These are phyloP conservation scores for Mercenaria mercenaria DNA, from an alignment of 1,140 invertebrate genomes.

Conservation along the genomic window DNA sequence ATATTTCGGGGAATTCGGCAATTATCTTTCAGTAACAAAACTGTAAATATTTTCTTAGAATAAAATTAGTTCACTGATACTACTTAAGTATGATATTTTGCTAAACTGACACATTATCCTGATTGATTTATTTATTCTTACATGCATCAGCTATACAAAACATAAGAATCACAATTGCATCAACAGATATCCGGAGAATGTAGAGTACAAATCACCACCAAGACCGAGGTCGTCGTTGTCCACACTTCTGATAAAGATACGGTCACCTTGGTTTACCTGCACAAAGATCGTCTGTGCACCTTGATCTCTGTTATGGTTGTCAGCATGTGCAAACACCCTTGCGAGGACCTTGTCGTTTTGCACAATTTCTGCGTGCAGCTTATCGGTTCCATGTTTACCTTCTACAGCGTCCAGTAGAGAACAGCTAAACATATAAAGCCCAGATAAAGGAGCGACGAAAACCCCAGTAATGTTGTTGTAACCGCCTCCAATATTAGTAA, in stretches of 20 bases:
- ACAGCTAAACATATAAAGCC: not conserved
- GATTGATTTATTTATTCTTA: too few relatives aligned
- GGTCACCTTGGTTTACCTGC: not conserved
- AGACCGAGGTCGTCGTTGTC: not conserved
- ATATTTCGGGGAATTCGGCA: too few relatives aligned
- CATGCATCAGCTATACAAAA: too few relatives aligned
- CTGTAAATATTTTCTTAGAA: too few relatives aligned
- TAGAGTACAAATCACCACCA: not conserved
- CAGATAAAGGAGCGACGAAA: not conserved
- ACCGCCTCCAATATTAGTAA: not conserved
- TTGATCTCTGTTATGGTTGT: not conserved
- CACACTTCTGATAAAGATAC: not conserved
- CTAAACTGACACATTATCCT: too few relatives aligned
- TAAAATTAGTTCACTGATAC: too few relatives aligned
- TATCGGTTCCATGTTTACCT: not conserved
- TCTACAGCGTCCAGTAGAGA: not conserved
- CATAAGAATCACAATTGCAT: not conserved
- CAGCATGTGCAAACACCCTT: not conserved
- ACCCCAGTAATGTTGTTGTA: constrained; percentile 14
- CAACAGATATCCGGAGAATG: not conserved
- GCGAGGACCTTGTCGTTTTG: not conserved
- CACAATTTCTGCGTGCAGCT: not conserved
- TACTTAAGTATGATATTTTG: too few relatives aligned
- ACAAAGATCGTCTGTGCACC: not conserved
- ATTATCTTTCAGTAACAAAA: too few relatives aligned